These are phyloP conservation scores for Agapostemon virescens DNA, from an alignment of 2,888 invertebrate species.

Conservation along the genomic window DNA sequence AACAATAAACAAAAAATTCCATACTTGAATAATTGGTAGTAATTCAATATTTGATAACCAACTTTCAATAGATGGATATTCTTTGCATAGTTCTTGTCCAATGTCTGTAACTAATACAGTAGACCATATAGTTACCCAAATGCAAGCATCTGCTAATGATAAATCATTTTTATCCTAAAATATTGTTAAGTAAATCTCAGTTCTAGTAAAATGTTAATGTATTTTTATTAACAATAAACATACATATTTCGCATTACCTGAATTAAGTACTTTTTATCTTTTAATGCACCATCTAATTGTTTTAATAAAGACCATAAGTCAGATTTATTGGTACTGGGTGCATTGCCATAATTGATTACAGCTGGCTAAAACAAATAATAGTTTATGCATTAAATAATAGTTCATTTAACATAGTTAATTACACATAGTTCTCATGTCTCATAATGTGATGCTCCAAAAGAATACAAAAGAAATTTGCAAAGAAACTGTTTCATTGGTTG, in stretches of 20 bases:
- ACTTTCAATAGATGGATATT: slow-evolving; percentile 81
- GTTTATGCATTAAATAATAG: no score
- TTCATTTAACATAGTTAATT: no score
- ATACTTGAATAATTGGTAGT: slow-evolving; percentile 84
- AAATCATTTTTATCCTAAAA: slow-evolving; percentile 82
- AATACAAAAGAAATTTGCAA: no score
- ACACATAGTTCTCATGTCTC: no score
- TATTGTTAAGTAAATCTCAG: slow-evolving; percentile 37
- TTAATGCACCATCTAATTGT: slow-evolving; percentile 82
- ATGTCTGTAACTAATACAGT: slow-evolving; percentile 83
- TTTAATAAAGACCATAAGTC: slow-evolving; percentile 83
- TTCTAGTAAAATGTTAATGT: slow-evolving; percentile 6
- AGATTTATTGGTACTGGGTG: slow-evolving; percentile 83
- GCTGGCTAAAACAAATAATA: slow-evolving; percentile 79
- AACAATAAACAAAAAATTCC: slow-evolving; percentile 35
- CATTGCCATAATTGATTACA: slow-evolving; percentile 82
- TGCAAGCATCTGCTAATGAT: slow-evolving; percentile 86
- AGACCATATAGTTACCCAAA: slow-evolving; percentile 89
- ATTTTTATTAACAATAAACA: neutral
- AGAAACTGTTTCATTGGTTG: no score
- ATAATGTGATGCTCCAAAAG: no score
- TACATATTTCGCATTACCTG: slow-evolving; percentile 77
- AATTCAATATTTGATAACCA: slow-evolving; percentile 85
- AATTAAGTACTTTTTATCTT: slow-evolving; percentile 83
- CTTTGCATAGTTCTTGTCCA: slow-evolving; percentile 82